Evolutionary conservation across 2,113 vertebrate species (phyloP), one percentile per base, ranked within the genome.

Genomic region (Lucifuga dentata): DNA sequence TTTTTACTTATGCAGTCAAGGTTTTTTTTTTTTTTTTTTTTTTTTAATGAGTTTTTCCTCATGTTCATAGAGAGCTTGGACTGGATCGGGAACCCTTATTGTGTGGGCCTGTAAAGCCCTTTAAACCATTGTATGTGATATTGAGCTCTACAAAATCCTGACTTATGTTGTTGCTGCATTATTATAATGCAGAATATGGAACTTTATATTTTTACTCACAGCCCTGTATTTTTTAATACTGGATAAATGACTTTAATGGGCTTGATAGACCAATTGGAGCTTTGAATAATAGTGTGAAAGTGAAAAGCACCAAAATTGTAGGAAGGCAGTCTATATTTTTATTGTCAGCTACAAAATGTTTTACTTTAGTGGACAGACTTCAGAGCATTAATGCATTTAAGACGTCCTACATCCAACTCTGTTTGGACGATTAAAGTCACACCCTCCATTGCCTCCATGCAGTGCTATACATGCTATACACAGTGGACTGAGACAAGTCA

Each of bases 351-450:
- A 20, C 39, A 48, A 55, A 76, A 67, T 44, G 6, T 46, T 33
- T 63, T 46, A 35, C 58, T 74, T 57, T 45, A 10, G n/a, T 33
- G 32, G n/a, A 40, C 48, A 63, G 58, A 69, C 36, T 72, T 39
- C 20, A 45, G 17, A 60, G 39, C 65, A 83, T 78, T 72, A 76
- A 40, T 13, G 24, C 51, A 64, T 48, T 40, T 33, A 36, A 79
- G 19, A 35, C 10, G 12, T 57, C 52, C 35, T 21, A 17, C 38
- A 52, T 45, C 26, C 26, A n/a, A 23, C 39, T 33, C 23, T 40
- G 41, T 45, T 11, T 41, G 51, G 8, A n/a, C 52, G 40, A 45
- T 69, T 44, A 44, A 74, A 68, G 76, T 63, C 60, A 58, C 49
- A 68, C 36, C 19, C 21, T 49, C 26, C 39, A 51, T 50, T 70